Base-by-base conservation (phyloP, 2,113 vertebrate species). In the Trogon surrucura region DNA sequence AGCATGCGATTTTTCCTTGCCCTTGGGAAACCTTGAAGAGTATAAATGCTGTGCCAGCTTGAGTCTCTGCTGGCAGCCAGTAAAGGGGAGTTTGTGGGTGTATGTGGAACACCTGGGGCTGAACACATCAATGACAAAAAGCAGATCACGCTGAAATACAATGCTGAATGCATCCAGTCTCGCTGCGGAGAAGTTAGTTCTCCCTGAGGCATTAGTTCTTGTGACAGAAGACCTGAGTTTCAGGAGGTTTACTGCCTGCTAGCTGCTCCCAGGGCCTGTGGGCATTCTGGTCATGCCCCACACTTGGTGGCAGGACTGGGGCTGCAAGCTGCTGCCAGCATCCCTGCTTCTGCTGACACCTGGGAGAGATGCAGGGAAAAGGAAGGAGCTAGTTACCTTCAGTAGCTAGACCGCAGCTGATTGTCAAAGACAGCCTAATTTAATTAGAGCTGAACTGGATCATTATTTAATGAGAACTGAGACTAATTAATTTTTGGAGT, bases 401-500 rank as follows among this genome's bases (percentile, higher is more conserved):
- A 77, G 38, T 53, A 91, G 91, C 54, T 38, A 84, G 53, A 41
- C 21, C 91, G 91, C 30, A 96, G 74, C 83, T 94, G 93, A 89
- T 58, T 94, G 86, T 97, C 94, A 97, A 95, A 97, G 74, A 94
- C 96, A 97, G 95, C 70, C 91, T 97, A 97, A 97, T 97, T 97
- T 97, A 97, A 97, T 98, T 97, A 97, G 81, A 83, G 32, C 80
- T 96, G 91, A 96, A 95, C 62, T 91, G 89, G 93, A 97, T 96
- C 95, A 95, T 95, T 97, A 95, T 93, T 96, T 97, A 98, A 97
- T 97, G 97, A 98, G 95, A 96, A 94, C 85, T 96, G 89, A 96
- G 91, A 77, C 88, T 94, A 97, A 97, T 97, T 98, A 98, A 96
- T 97, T 96, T 96, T 96, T 89, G 93, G 95, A 98, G 88, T 97